Evolutionary conservation across 1,140 invertebrate genomes (phyloP), one percentile per base, ranked within the genome.

Genomic region (Zaprionus davidi): DNA sequence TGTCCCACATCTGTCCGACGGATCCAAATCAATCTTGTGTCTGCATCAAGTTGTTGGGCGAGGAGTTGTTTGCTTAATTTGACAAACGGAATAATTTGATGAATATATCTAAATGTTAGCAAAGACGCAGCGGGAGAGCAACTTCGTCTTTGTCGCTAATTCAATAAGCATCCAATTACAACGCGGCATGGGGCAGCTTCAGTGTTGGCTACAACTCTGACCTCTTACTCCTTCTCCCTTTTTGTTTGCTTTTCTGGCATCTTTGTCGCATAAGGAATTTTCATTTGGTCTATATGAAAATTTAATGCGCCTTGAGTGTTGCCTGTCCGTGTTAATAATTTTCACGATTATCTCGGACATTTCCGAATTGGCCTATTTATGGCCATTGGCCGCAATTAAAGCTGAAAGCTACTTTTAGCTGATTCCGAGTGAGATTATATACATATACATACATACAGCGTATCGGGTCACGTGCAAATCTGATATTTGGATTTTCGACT

Each of bases 101-200:
- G 79, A 85, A 85, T 46, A 38, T 79, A 90, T 90, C 79, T 84
- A 88, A 88, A 88, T 88, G 84, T 71, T 80, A 79, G 81, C 68
- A 59, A 67, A 51, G 71, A 71, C 69, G 31, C 85, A 68, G 85
- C 78, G 68, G 79, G 81, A 28, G 28, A 24, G n/a, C 28, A 46
- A 24, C 55, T 26, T 57, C 55, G 74, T 71, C 81, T 85, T 85
- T 82, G 81, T 82, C 75, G 76, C 85, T 88, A 90, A 88, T 88
- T 88, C 85, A 88, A 88, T 88, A 88, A 88, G 85, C 82, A 88
- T 90, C 86, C 85, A 88, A 88, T 88, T 88, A 90, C 85, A 88
- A 75, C 71, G 71, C 81, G 81, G 71, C 81, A 66, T 68, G 81
- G 55, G 13, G 41, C 67, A 58, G n/a, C 58, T 17, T 59, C 58